A percentile compares a stretch with the other conserved stretches of the same genome.
phyloP scores from a whole-genome alignment of 1,140 invertebrate species.

The Drosophila ohnishii region DNA sequence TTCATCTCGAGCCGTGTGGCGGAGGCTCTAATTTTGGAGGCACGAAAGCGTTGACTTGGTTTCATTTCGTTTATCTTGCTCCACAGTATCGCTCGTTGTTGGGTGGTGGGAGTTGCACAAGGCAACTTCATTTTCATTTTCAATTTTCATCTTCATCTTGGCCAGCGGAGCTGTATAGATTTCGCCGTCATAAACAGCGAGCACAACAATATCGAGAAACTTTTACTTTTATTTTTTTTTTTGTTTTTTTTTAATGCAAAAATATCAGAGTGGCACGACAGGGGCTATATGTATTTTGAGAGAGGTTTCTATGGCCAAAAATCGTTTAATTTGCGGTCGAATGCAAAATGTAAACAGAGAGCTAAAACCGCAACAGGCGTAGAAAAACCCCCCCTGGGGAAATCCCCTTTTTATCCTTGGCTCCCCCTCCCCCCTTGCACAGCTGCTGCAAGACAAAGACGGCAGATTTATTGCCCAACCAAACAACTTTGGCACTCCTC shows the following conservation, averaged over 20 bases:
- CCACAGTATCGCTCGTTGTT: slow-evolving; percentile 30
- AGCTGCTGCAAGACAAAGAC: slow-evolving; percentile 31
- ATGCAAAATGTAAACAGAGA: slow-evolving; percentile 29
- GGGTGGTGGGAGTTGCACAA: slow-evolving; percentile 28
- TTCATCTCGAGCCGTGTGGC: slow-evolving; percentile 2
- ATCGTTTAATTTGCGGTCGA: slow-evolving; percentile 27
- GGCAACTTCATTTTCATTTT: slow-evolving; percentile 42
- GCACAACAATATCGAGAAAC: slow-evolving; percentile 28
- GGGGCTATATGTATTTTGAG: not conserved
- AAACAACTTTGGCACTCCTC: slow-evolving; percentile 31
- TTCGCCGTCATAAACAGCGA: slow-evolving; percentile 17
- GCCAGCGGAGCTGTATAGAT: slow-evolving; percentile 15
- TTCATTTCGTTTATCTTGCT: slow-evolving; percentile 44
- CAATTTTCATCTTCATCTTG: slow-evolving; percentile 24
- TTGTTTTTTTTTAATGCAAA: slow-evolving; percentile 17
- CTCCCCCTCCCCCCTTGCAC: not conserved
- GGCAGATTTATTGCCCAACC: slow-evolving; percentile 42
- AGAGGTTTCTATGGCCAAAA: slow-evolving; percentile 8
- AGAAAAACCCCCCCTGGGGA: not conserved
- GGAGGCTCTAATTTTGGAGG: slow-evolving; percentile 24
- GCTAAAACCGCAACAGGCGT: slow-evolving; percentile 25
- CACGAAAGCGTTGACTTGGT: slow-evolving; percentile 39
- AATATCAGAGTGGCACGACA: slow-evolving; percentile 4
- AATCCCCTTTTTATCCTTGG: slow-evolving; percentile 19
- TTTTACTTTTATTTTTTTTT: slow-evolving; percentile 32